phyloP scores from a whole-genome alignment of 1,140 invertebrate species.

The Pseudomyrmex sp. region DNA sequence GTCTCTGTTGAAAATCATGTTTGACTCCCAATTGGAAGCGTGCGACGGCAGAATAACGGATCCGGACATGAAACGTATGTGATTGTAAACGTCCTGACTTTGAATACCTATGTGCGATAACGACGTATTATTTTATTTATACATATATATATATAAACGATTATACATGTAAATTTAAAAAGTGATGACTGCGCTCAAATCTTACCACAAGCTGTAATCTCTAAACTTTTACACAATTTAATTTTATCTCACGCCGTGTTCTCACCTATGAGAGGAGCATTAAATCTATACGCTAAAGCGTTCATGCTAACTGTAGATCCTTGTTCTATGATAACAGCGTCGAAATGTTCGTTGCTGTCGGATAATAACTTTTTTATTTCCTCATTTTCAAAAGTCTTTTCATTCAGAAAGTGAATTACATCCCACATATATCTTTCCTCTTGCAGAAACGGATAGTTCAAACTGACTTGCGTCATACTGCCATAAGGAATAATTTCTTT shows the following conservation, averaged over 20 bases:
- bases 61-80: slow-evolving; percentile 52
- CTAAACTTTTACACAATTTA: background rate
- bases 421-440: background rate
- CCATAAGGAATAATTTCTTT: background rate
- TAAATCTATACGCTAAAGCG: slow-evolving; percentile 50
- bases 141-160: background rate
- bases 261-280: slow-evolving; percentile 60
- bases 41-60: slow-evolving; percentile 61
- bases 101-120: slow-evolving; percentile 50
- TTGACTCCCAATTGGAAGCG: slow-evolving; percentile 62
- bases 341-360: slow-evolving; percentile 41
- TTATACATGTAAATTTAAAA: background rate
- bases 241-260: background rate
- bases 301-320: background rate
- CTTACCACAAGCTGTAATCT: background rate
- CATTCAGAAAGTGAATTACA: too few species aligned
- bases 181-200: background rate
- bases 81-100: slow-evolving; percentile 43
- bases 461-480: rapidly evolving
- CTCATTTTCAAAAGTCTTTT: slow-evolving; percentile 9
- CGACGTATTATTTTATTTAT: too few species aligned
- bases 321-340: slow-evolving; percentile 48
- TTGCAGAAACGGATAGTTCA: background rate
- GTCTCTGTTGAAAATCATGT: background rate
- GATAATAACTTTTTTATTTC: slow-evolving; percentile 34